These are phyloP conservation scores for Thermophis baileyi DNA, from an alignment of 2,113 vertebrate genomes.

Conservation along the genomic window DNA sequence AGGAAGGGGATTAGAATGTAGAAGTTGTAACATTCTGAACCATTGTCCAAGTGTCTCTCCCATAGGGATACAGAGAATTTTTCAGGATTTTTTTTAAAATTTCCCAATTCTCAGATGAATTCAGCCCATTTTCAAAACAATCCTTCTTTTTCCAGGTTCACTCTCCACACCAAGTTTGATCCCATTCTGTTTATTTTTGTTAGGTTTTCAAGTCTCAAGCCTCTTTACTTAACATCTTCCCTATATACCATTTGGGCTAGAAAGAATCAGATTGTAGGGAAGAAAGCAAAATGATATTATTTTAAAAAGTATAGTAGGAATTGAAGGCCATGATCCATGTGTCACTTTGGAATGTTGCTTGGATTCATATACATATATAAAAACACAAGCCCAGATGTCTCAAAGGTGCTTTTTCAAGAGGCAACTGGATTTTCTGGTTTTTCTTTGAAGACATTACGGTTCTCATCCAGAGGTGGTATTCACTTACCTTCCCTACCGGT, in stretches of 20 bases:
- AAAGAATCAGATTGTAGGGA: background rate
- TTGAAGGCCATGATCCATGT: background rate
- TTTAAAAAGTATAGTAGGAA: background rate
- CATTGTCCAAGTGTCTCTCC: background rate
- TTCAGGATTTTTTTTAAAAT: background rate
- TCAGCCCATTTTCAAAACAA: background rate
- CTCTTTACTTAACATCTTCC: background rate
- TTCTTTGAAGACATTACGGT: no score
- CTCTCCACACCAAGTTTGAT: background rate
- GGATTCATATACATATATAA: background rate
- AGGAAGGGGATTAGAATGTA: background rate
- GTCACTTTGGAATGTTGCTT: background rate
- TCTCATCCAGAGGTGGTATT: no score
- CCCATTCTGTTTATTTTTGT: background rate
- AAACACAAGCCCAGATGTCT: background rate
- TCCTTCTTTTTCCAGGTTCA: background rate
- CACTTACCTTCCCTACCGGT: no score
- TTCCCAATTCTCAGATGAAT: background rate
- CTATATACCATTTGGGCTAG: background rate
- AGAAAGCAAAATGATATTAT: background rate
- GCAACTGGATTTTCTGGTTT: no score
- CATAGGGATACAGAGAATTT: background rate
- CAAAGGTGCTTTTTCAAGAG: no score
- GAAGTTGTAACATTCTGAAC: background rate
- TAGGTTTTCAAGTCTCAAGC: background rate